phyloP scores from a whole-genome alignment of 2,888 invertebrate genomes.

The Gastrophysa polygoni region DNA sequence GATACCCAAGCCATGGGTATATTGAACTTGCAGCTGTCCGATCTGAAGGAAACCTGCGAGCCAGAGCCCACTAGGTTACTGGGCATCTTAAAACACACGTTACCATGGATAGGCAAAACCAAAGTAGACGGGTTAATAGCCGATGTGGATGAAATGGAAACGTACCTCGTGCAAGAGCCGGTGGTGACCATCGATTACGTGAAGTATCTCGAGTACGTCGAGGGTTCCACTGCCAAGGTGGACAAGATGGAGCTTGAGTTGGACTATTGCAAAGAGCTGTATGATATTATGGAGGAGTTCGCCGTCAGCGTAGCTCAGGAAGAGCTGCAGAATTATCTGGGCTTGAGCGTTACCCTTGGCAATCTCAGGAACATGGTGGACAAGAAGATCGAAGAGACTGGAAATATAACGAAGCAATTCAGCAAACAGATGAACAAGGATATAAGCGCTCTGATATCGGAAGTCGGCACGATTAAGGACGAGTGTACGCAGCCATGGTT shows the following conservation, averaged over 20 bases:
- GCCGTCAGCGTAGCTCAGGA: slow-evolving; percentile 74
- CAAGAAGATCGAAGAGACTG: slow-evolving; percentile 70
- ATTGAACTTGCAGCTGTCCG: slow-evolving; percentile 70
- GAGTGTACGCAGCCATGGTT: slow-evolving; percentile 79
- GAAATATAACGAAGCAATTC: slow-evolving; percentile 72
- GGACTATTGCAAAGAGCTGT: slow-evolving; percentile 82
- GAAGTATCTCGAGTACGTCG: slow-evolving; percentile 72
- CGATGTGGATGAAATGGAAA: slow-evolving; percentile 69
- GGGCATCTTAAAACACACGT: slow-evolving; percentile 65
- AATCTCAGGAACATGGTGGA: slow-evolving; percentile 73
- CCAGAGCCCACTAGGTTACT: slow-evolving; percentile 76
- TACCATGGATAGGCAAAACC: slow-evolving; percentile 71
- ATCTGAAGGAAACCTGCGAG: slow-evolving; percentile 73
- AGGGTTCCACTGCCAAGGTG: slow-evolving; percentile 69
- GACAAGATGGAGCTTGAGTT: slow-evolving; percentile 73
- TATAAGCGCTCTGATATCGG: slow-evolving; percentile 72
- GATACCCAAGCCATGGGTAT: slow-evolving; percentile 75
- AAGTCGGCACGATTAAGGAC: slow-evolving; percentile 74
- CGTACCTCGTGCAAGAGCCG: slow-evolving; percentile 69
- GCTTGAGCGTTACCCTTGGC: slow-evolving; percentile 67
- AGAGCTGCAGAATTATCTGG: slow-evolving; percentile 69
- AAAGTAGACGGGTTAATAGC: slow-evolving; percentile 63
- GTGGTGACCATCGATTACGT: slow-evolving; percentile 75
- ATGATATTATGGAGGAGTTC: slow-evolving; percentile 83
- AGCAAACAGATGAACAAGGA: slow-evolving; percentile 79